Evolutionary conservation across 92 coral and sea anemone species (phyloP), one percentile per base, ranked within the genome.

Genomic region (Porites evermanni): DNA sequence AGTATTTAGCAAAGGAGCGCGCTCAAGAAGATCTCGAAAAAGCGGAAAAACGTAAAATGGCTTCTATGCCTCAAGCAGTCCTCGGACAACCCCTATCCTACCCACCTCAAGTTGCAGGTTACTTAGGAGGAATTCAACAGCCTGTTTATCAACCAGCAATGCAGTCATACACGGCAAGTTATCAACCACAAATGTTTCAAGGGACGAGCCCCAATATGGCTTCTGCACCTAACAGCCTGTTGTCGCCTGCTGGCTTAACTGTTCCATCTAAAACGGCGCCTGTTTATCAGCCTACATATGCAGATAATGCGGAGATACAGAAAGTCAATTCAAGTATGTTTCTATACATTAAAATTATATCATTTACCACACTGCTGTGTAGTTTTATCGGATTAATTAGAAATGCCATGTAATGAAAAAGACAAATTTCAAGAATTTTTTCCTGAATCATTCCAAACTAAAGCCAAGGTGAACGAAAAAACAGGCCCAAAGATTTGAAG

Each of bases 1-100:
- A 95, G 67, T 93, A 81, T 78, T 86, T 95, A 59, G 98, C 98
- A 7, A 92, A 93, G 54, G 79, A 90, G 60, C 88, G 93, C 47
- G 98, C 96, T 19, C 78, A 92, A 23, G 74, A 93, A 72, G 88
- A 91, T 23, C 87, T 95, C 12, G 91, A 86, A 26, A n/a, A 78
- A n/a, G 98, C 94, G 3, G 67, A 89, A 32, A 89, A 91, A 74
- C 76, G 83, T 56, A 84, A 79, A 20, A 90, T 92, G 44, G 85
- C 82, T 12, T 85, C 68, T 7, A 82, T 71, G 53, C 95, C 93
- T 50, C 70, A 84, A 19, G 72, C 32, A 24, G 29, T 82, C 14
- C 72, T 64, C 7, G 77, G 82, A 1, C 85, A 80, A 18, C 84
- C 73, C 0, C 53, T 67, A 54, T 0, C 79, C 3, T 85, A 53